These are phyloP conservation scores for Diplosoma virens DNA, from an alignment of 23 tunicate genomes.

Conservation along the genomic window DNA sequence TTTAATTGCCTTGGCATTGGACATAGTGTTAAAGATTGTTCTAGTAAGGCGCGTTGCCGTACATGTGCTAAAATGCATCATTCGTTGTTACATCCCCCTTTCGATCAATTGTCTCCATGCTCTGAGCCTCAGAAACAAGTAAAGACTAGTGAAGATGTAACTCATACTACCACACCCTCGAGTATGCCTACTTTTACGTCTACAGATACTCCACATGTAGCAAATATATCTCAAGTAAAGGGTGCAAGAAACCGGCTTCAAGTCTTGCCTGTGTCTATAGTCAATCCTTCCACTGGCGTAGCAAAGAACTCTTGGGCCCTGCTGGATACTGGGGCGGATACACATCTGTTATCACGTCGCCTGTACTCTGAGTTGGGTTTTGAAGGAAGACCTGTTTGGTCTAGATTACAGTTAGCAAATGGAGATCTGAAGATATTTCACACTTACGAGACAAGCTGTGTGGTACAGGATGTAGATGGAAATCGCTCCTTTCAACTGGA, in stretches of 20 bases:
- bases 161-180: neutral
- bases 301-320: neutral
- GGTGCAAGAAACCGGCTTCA: neutral
- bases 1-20: slow-evolving; percentile 2
- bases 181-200: neutral
- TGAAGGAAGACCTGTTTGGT: neutral
- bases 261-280: slow-evolving; percentile 10
- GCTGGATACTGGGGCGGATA: slow-evolving; percentile 5
- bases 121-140: neutral
- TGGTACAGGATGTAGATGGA: neutral
- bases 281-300: slow-evolving; percentile 4
- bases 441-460: neutral
- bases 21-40: neutral
- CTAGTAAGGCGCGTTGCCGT: slow-evolving; percentile 8
- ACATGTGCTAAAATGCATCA: slow-evolving; percentile 4
- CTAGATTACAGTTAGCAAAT: slow-evolving; percentile 10
- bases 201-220: neutral
- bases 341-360: slow-evolving; percentile 9
- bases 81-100: neutral
- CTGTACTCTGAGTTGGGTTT: neutral
- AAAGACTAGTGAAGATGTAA: neutral
- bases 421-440: slow-evolving; percentile 3
- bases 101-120: neutral
- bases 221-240: neutral
- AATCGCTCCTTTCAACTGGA: neutral